Base-by-base conservation (phyloP, 2,113 vertebrate genomes). In the Calidris pygmaea region DNA sequence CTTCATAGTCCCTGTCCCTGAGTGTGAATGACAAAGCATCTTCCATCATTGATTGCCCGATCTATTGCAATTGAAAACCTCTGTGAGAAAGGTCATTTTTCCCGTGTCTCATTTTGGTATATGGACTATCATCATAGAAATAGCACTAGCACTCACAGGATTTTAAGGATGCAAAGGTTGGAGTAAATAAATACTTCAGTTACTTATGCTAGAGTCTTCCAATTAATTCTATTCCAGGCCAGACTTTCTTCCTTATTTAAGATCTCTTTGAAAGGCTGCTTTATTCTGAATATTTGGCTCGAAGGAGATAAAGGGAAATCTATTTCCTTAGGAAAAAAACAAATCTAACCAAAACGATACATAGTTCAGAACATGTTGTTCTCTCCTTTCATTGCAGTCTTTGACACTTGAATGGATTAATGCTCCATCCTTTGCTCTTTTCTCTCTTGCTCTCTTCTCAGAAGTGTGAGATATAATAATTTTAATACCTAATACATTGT, bases 71-170 rank as follows among this genome's bases (percentile, higher is more conserved):
- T 0, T 23, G 45, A 74, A 66, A 83, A 24, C 7, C 11, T 52
- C 26, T 1, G 32, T 7, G 39, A 43, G 80, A 55, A 79, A 56
- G 48, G 34, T 45, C 1, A 3, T 89, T 68, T 52, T 68, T 45
- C 22, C 20, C 16, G 0, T 6, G 14, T 32, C 53, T 85, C 8
- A 2, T 66, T 45, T 70, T 27, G 34, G 18, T 52, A 1, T 12
- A 10, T 6, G 39, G 11, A 3, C 17, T 59, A 6, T 60, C 29
- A 6, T 19, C 12, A 13, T 6, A 17, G 4, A 41, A 45, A 23
- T 9, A 76, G 10, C 47, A 15, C 11, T 11, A 8, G 7, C 4
- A 2, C 30, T 39, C 23, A 11, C 52, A 76, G 32, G n/a, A 27
- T 7, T 39, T 5, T 41, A 2, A 39, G 26, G 50, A 9, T 55